Percentiles rank a stretch among this genome's conserved stretches.
phyloP scores from a whole-genome alignment of 1,140 invertebrate species.

The Lerema accius region DNA sequence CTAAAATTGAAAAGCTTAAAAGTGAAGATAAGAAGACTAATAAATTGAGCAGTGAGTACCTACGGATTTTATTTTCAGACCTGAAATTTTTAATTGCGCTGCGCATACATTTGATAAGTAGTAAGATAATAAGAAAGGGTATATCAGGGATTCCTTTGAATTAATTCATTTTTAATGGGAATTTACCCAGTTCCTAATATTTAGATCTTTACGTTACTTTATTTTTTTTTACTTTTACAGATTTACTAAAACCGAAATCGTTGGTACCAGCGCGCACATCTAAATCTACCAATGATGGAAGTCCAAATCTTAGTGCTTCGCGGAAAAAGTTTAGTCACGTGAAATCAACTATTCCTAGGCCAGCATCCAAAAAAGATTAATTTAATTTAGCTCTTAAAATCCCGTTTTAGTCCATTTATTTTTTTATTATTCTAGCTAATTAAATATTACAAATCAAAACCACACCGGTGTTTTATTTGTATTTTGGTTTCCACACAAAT shows the following conservation, averaged over 20 bases:
- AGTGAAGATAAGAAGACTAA: constrained; percentile 45
- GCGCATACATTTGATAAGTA: too few species aligned
- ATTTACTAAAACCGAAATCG: constrained; percentile 60
- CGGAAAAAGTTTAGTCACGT: constrained; percentile 68
- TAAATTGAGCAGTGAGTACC: constrained; percentile 61
- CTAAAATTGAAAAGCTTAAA: constrained; percentile 50
- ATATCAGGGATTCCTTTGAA: too few species aligned
- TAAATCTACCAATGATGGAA: constrained; percentile 42
- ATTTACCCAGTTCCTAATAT: too few species aligned
- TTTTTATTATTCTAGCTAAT: too few species aligned
- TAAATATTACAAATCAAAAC: constrained; percentile 2
- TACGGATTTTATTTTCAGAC: constrained; percentile 1
- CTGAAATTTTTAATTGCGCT: too few species aligned
- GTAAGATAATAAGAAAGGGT: too few species aligned
- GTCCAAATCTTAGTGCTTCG: constrained; percentile 56
- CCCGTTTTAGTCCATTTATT: neutral
- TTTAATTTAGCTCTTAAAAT: constrained; percentile 3
- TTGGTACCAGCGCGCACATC: constrained; percentile 46
- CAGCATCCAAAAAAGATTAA: constrained; percentile 57
- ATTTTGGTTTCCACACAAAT: constrained; percentile 8
- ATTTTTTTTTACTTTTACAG: too few species aligned
- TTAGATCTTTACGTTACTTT: too few species aligned
- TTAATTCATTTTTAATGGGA: too few species aligned
- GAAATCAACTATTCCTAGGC: constrained; percentile 75
- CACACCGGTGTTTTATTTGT: neutral